Evolutionary conservation across 92 coral and sea anemone species (phyloP).

Genomic region (Actinostola sp.): DNA sequence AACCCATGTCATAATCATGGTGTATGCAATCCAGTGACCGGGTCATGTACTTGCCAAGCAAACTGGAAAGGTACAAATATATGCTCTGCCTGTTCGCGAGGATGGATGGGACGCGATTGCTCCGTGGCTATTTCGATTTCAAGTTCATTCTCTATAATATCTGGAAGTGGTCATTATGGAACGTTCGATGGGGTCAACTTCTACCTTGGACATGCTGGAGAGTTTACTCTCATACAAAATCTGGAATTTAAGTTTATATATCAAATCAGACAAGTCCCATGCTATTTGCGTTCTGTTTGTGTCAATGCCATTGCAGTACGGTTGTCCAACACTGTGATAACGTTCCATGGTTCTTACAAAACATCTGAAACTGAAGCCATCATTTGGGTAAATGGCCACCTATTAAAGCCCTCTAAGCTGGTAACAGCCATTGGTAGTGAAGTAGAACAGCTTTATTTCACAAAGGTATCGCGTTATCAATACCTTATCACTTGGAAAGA

Average conservation of each 20-base stretch:
- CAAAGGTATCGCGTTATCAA: slow-evolving; percentile 21
- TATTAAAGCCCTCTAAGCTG: slow-evolving; percentile 6
- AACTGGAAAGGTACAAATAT: slow-evolving; percentile 60
- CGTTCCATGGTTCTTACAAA: slow-evolving; percentile 54
- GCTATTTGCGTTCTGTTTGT: slow-evolving; percentile 55
- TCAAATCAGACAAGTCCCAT: slow-evolving; percentile 70
- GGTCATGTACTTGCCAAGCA: slow-evolving; percentile 43
- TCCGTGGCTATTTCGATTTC: slow-evolving; percentile 40
- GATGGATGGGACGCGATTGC: slow-evolving; percentile 65
- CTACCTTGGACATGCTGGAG: slow-evolving; percentile 42
- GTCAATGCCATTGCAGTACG: slow-evolving; percentile 54
- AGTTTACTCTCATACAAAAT: slow-evolving; percentile 26
- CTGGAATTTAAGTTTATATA: slow-evolving; percentile 19
- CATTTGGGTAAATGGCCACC: slow-evolving; percentile 42
- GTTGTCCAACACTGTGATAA: slow-evolving; percentile 36
- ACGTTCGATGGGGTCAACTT: slow-evolving; percentile 67
- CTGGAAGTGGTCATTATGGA: slow-evolving; percentile 38
- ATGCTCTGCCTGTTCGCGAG: slow-evolving; percentile 46
- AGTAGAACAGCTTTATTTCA: slow-evolving; percentile 24
- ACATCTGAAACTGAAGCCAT: slow-evolving; percentile 21
- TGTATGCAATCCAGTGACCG: slow-evolving; percentile 37
- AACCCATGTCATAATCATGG: slow-evolving; percentile 64
- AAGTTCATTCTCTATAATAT: slow-evolving; percentile 23
- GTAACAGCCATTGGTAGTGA: slow-evolving; percentile 31
- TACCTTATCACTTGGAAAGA: slow-evolving; percentile 42